Conservation (phyloP, 1,140 invertebrate genomes). For the Diuraphis noxia region DNA sequence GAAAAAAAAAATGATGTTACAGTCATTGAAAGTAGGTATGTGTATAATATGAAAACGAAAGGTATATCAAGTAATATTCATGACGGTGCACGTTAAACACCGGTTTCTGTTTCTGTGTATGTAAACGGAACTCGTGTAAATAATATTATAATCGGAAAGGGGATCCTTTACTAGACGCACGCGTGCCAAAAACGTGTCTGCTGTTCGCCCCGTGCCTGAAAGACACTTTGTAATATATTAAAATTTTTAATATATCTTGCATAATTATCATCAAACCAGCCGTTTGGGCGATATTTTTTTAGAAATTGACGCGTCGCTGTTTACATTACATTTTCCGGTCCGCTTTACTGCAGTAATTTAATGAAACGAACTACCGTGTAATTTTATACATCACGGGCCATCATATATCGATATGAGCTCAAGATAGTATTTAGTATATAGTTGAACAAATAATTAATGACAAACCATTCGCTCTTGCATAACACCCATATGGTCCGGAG, state of each 20-base stretch:
- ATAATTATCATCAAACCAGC: conserved; percentile 21
- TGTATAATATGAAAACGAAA: not conserved
- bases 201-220: not conserved
- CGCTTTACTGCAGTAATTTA: conserved; percentile 8
- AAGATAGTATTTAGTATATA: not conserved
- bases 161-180: conserved; percentile 29
- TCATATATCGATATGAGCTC: not conserved
- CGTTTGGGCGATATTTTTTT: conserved; percentile 25
- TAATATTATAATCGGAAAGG: conserved; percentile 49
- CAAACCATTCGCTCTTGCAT: not conserved
- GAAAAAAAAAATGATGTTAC: not conserved
- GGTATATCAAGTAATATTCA: not conserved
- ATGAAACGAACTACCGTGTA: not conserved
- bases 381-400: not conserved
- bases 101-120: not conserved
- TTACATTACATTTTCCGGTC: conserved; percentile 16
- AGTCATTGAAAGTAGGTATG: not conserved
- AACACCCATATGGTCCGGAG: not conserved
- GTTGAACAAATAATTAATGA: conserved; percentile 9
- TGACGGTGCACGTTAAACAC: not conserved
- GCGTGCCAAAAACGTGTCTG: conserved; percentile 48
- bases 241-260: not conserved
- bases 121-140: conserved; percentile 37
- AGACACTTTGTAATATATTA: not conserved
- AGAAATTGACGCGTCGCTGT: not conserved